Conservation (phyloP, 1,140 invertebrate species). For the Ooceraea biroi region DNA sequence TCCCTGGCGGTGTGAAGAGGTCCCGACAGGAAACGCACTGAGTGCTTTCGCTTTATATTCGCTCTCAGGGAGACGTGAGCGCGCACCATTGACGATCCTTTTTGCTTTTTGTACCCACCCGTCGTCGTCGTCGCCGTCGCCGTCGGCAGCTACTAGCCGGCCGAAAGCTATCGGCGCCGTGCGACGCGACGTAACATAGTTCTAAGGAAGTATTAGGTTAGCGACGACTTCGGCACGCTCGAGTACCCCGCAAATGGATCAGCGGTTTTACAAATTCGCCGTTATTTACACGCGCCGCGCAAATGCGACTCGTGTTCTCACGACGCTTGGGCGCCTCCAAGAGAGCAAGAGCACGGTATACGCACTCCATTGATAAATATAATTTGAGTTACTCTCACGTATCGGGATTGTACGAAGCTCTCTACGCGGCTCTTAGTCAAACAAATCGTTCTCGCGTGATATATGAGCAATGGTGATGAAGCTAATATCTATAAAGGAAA, state of each 20-base stretch:
- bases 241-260: conserved; percentile 61
- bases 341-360: not conserved
- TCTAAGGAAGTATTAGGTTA: conserved; percentile 55
- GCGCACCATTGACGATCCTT: conserved; percentile 57
- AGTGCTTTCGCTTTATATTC: conserved; percentile 71
- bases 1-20: conserved; percentile 42
- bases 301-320: conserved; percentile 40
- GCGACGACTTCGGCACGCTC: conserved; percentile 57
- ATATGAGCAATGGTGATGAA: not conserved
- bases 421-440: not conserved
- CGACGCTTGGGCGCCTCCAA: conserved; percentile 31
- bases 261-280: conserved; percentile 56
- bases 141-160: conserved; percentile 37
- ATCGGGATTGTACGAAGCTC: not conserved
- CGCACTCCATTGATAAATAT: conserved; percentile 17
- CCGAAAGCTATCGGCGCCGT: conserved; percentile 59
- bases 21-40: conserved; percentile 70
- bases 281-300: conserved; percentile 49
- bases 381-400: not conserved
- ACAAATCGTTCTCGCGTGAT: not conserved
- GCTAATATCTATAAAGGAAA: not conserved
- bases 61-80: conserved; percentile 21
- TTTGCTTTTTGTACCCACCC: conserved; percentile 56
- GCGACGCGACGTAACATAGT: conserved; percentile 44
- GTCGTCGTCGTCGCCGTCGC: conserved; percentile 29